A percentile compares a stretch with the other conserved stretches of the same genome.
These are phyloP conservation scores for Phycodurus eques DNA, from an alignment of 2,113 vertebrate genomes.

Conservation along the genomic window DNA sequence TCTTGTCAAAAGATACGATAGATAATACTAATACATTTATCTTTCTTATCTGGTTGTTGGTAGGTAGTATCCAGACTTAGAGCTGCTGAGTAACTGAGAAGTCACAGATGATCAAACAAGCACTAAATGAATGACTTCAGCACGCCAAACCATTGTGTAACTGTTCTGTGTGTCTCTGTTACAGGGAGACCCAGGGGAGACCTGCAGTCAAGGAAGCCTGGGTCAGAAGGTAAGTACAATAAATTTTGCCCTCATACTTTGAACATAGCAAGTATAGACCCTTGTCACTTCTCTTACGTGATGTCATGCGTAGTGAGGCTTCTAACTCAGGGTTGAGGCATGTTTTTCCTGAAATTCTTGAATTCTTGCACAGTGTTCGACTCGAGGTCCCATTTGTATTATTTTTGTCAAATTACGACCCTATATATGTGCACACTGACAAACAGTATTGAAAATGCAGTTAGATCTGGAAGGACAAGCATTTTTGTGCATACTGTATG, in stretches of 20 bases:
- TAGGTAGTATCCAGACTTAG: conserved; percentile 62
- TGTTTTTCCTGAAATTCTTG: too few relatives aligned
- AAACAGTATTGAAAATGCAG: too few relatives aligned
- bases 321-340: too few relatives aligned
- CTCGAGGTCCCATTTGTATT: too few relatives aligned
- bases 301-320: too few relatives aligned
- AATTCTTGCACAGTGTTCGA: too few relatives aligned
- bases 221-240: conserved; percentile 73
- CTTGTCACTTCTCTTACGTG: too few relatives aligned
- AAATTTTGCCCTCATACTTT: background rate
- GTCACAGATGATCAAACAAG: conserved; percentile 37
- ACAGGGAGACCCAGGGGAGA: conserved; percentile 70
- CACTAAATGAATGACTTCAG: conserved; percentile 59
- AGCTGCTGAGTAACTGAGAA: conserved; percentile 70
- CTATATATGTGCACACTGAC: too few relatives aligned
- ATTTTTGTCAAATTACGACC: too few relatives aligned
- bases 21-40: conserved; percentile 4
- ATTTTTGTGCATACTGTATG: too few relatives aligned
- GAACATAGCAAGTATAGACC: background rate
- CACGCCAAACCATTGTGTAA: conserved; percentile 63
- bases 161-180: conserved; percentile 40
- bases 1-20: background rate
- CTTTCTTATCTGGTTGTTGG: conserved; percentile 59
- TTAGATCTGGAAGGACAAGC: too few relatives aligned
- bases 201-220: conserved; percentile 64